Conservation (phyloP, 2,888 invertebrate species). For the Vannuccia rotundouncinata region DNA sequence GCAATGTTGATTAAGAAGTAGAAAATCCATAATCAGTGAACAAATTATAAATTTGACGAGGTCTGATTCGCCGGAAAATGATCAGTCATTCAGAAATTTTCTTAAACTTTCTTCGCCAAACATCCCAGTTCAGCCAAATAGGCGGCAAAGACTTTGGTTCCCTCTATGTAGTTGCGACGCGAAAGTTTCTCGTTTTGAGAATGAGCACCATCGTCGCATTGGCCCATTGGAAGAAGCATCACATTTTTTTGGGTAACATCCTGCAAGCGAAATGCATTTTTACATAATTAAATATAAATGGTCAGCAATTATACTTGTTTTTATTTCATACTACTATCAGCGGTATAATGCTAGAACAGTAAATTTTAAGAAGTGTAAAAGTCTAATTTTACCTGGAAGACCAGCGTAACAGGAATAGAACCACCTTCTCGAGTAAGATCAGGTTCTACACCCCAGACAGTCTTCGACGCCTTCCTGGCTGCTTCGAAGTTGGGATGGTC, state of each 20-base stretch:
- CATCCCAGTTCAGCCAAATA: slow-evolving; percentile 69
- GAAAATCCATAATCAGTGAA: too few species aligned
- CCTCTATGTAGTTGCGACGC: slow-evolving; percentile 82
- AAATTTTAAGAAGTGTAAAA: neutral
- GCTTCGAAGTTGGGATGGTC: slow-evolving; percentile 85
- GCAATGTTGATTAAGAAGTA: too few species aligned
- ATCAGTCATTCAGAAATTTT: too few species aligned
- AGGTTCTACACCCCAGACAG: slow-evolving; percentile 63
- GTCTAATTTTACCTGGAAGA: slow-evolving; percentile 60
- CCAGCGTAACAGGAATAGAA: slow-evolving; percentile 89
- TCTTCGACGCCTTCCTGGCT: slow-evolving; percentile 61
- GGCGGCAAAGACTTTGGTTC: slow-evolving; percentile 81
- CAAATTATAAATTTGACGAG: too few species aligned
- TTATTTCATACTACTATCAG: too few species aligned
- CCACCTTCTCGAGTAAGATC: slow-evolving; percentile 94
- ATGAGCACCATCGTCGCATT: slow-evolving; percentile 93
- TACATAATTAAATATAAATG: neutral
- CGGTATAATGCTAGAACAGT: too few species aligned
- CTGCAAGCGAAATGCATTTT: slow-evolving; percentile 49
- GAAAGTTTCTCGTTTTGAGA: slow-evolving; percentile 97
- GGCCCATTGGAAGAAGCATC: slow-evolving; percentile 84
- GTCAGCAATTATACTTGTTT: too few species aligned
- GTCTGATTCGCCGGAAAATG: too few species aligned
- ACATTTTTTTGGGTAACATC: slow-evolving; percentile 87
- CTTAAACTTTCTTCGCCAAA: too few species aligned